Evolutionary conservation across 1,140 invertebrate genomes (phyloP), one percentile per base, ranked within the genome.

Genomic region (Tribolium madens): DNA sequence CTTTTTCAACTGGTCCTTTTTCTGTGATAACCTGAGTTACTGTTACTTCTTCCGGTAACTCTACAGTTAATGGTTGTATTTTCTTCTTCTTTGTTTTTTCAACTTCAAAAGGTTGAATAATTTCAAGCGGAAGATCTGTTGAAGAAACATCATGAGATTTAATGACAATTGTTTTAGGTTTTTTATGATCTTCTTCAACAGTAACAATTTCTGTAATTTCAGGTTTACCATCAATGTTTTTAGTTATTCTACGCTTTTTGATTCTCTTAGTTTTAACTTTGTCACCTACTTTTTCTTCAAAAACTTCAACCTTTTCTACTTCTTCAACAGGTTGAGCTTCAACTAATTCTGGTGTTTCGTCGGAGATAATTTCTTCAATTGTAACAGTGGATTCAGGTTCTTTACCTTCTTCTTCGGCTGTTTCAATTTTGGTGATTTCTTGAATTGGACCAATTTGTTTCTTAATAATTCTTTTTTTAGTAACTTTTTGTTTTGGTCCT

Each of bases 341-440:
- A 15, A 14, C n/a, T 1, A 70, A 7, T 68, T 76, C 80, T 7
- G 73, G n/a, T 33, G 78, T 53, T 60, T 78, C 73, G 69, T 82
- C 80, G 52, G 77, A 26, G 52, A 73, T 83, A 64, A 82, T 75
- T 78, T 89, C 86, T 78, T 88, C 86, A 1, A 87, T 79, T 0
- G 86, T 87, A 48, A 87, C 82, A 46, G 75, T 81, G 13, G 76
- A 81, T 76, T 77, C 70, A 10, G 85, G 84, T 70, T 82, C 48
- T 78, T 86, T 83, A 15, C 80, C 82, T 53, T 81, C 77, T 79
- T 86, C 83, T 76, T 86, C 82, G 0, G 82, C 80, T 0, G 81
- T 84, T 0, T 83, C 80, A 71, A 86, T 84, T 77, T 86, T 76
- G 0, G 80, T 84, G 0, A 83, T 81, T 78, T 84, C 82, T 70